Conservation (phyloP, 2,888 invertebrate genomes). For the Nymphalis polychloros region DNA sequence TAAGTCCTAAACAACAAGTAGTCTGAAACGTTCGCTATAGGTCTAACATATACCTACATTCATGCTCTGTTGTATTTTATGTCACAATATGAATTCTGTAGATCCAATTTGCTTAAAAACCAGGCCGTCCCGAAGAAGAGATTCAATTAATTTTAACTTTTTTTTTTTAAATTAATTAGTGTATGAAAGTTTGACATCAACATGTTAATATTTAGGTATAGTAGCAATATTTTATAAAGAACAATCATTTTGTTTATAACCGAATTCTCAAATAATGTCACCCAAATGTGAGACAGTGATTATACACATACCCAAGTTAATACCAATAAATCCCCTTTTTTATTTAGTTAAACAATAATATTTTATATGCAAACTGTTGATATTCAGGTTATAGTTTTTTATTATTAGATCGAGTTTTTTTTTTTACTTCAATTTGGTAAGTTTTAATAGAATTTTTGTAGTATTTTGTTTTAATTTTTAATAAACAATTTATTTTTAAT, state of each 20-base stretch:
- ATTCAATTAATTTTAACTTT: conserved; percentile 5
- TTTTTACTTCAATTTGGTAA: neutral
- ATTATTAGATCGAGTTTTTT: neutral
- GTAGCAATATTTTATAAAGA: neutral
- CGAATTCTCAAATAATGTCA: too few relatives aligned
- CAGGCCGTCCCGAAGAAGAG: conserved; percentile 13
- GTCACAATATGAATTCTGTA: conserved; percentile 5
- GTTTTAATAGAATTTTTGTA: neutral
- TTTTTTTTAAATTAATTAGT: neutral
- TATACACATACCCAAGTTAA: too few relatives aligned
- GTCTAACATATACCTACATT: too few relatives aligned
- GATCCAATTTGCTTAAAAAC: conserved; percentile 2
- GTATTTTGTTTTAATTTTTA: neutral
- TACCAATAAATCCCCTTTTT: too few relatives aligned
- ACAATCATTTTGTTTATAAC: too few relatives aligned
- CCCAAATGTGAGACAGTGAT: too few relatives aligned
- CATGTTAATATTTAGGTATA: neutral
- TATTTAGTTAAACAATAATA: too few relatives aligned
- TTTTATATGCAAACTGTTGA: neutral
- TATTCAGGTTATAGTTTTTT: neutral
- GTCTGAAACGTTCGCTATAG: too few relatives aligned
- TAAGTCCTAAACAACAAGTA: neutral
- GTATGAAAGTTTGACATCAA: neutral
- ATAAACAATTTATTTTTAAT: neutral
- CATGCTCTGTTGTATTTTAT: neutral